Evolutionary conservation across 2,797 vertebrate genomes (phyloP).

Genomic region (Mastacembelus armatus): DNA sequence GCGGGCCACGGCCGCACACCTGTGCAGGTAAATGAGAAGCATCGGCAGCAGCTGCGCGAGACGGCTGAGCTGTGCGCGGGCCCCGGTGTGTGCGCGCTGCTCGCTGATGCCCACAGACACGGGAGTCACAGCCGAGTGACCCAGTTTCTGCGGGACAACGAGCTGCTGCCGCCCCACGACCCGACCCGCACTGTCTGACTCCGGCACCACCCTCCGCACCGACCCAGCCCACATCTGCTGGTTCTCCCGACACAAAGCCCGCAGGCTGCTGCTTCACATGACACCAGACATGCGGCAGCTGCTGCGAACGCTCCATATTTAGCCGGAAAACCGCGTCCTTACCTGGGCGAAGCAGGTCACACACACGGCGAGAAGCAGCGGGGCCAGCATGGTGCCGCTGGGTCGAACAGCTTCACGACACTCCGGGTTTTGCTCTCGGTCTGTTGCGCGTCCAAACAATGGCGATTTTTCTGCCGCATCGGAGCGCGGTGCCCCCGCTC

Average conservation of each 20-base stretch:
- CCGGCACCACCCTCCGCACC: conserved; percentile 30
- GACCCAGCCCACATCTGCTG: too few relatives aligned
- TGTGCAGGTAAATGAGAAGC: too few relatives aligned
- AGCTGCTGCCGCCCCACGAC: conserved; percentile 45
- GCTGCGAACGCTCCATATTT: not conserved
- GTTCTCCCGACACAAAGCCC: conserved; percentile 29
- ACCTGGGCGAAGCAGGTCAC: conserved; percentile 75
- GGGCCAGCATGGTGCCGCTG: conserved; percentile 50
- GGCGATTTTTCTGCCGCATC: conserved; percentile 76
- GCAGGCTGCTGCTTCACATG: conserved; percentile 2
- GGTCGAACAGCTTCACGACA: not conserved
- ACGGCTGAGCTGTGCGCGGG: not conserved
- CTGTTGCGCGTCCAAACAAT: conserved; percentile 83
- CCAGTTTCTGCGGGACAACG: conserved; percentile 76
- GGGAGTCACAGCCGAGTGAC: conserved; percentile 72
- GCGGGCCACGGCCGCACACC: too few relatives aligned
- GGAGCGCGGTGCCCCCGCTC: conserved; percentile 57
- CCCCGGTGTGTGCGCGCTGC: conserved; percentile 11
- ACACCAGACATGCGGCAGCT: conserved; percentile 38
- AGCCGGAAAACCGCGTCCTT: conserved; percentile 30
- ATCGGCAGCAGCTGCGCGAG: too few relatives aligned
- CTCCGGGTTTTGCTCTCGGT: conserved; percentile 53
- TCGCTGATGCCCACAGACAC: conserved; percentile 48
- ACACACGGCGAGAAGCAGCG: conserved; percentile 42
- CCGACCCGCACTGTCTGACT: too few relatives aligned